These are phyloP conservation scores for Machimus atricapillus DNA, from an alignment of 2,888 invertebrate species.

Conservation along the genomic window DNA sequence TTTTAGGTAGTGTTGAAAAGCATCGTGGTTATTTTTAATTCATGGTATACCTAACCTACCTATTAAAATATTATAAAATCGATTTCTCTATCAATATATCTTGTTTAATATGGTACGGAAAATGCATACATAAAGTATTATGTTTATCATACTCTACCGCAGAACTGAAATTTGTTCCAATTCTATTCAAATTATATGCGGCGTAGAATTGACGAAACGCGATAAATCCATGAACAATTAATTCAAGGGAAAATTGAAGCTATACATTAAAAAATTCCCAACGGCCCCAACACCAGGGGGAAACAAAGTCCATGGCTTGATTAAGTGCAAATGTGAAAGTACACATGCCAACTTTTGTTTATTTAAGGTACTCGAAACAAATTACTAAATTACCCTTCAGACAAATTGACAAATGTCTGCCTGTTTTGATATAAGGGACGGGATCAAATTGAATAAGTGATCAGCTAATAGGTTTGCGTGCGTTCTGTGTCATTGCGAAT, in stretches of 20 bases:
- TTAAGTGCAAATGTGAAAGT: not conserved
- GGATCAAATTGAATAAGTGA: not conserved
- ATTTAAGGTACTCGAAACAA: not conserved
- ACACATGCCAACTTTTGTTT: not conserved
- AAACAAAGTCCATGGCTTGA: not conserved
- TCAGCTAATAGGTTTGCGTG: not conserved
- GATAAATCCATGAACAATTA: not conserved
- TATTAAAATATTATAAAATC: too few relatives aligned
- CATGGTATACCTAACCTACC: too few relatives aligned
- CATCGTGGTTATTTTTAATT: too few relatives aligned
- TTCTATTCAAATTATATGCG: not conserved
- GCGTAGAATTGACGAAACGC: not conserved
- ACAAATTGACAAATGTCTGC: not conserved
- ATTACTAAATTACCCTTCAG: not conserved
- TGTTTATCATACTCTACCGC: not conserved
- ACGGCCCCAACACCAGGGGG: not conserved
- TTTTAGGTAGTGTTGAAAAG: too few relatives aligned
- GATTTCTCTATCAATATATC: too few relatives aligned
- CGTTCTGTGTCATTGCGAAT: not conserved
- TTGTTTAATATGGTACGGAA: too few relatives aligned
- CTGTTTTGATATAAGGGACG: not conserved
- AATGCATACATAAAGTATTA: too few relatives aligned
- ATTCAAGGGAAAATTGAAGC: not conserved
- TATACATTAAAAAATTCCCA: not conserved
- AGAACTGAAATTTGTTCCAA: not conserved